phyloP scores from a whole-genome alignment of 2,113 vertebrate species.

The Rana temporaria region DNA sequence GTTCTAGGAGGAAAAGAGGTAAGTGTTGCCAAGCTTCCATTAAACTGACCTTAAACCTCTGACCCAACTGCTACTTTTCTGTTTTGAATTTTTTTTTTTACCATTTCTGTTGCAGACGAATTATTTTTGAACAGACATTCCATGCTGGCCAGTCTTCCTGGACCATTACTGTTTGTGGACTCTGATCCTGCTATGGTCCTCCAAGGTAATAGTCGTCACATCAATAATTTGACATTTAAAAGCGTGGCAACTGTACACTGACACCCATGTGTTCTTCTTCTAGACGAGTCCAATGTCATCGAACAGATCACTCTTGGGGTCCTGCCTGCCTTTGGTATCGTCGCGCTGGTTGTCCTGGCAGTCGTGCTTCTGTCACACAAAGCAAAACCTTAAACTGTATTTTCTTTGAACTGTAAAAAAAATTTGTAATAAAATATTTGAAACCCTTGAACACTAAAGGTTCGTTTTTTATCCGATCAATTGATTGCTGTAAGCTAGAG shows the following conservation, averaged over 20 bases:
- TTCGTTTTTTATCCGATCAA: no score
- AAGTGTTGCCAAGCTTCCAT: slow-evolving; percentile 4
- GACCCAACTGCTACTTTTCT: no score
- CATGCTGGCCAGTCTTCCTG: slow-evolving; percentile 62
- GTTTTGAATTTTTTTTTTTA: background rate
- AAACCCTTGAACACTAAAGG: no score
- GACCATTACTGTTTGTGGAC: slow-evolving; percentile 67
- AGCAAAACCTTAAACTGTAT: background rate
- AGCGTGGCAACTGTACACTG: background rate
- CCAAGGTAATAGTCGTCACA: background rate
- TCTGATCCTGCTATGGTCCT: background rate
- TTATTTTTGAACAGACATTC: slow-evolving; percentile 31
- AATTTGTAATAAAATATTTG: background rate
- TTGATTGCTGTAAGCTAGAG: no score
- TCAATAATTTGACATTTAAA: background rate
- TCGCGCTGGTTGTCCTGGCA: background rate
- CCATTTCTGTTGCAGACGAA: slow-evolving; percentile 20
- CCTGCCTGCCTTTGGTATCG: slow-evolving; percentile 29
- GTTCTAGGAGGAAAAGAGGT: slow-evolving; percentile 68
- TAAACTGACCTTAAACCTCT: no score
- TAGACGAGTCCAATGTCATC: slow-evolving; percentile 14
- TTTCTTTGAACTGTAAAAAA: background rate
- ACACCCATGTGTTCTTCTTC: background rate
- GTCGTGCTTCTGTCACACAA: background rate
- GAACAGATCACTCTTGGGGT: slow-evolving; percentile 27